These are phyloP conservation scores for Brachymystax lenok DNA, from an alignment of 2,797 vertebrate species.

Conservation along the genomic window DNA sequence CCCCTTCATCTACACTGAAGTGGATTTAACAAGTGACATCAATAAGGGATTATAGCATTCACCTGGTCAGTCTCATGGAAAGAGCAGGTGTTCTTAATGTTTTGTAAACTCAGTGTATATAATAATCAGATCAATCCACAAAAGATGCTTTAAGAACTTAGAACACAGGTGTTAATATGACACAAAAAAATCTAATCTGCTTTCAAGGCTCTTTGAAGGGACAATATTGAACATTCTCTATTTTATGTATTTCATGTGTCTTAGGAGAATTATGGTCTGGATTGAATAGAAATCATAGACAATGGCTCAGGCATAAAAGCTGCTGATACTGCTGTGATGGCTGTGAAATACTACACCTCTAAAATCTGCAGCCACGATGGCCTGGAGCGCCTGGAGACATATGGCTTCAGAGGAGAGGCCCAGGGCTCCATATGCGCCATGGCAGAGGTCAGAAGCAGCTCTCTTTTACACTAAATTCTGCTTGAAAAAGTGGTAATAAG, in stretches of 20 bases:
- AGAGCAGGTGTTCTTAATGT: too few relatives aligned
- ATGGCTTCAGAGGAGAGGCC: conserved; percentile 95
- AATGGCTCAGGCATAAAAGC: conserved; percentile 89
- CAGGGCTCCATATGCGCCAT: conserved; percentile 89
- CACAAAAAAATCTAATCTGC: neutral
- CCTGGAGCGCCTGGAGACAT: conserved; percentile 85
- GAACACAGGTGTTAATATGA: neutral
- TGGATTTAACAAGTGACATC: too few relatives aligned
- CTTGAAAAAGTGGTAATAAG: neutral
- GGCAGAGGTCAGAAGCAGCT: conserved; percentile 77
- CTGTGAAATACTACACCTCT: conserved; percentile 90
- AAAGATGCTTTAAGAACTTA: neutral
- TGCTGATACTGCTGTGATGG: conserved; percentile 87
- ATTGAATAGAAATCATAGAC: conserved; percentile 91
- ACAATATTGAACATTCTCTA: neutral
- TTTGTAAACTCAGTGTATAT: neutral
- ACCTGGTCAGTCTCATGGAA: too few relatives aligned
- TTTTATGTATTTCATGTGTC: conserved; percentile 26
- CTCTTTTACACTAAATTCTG: neutral
- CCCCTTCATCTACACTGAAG: too few relatives aligned
- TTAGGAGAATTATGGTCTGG: conserved; percentile 93
- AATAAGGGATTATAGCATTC: too few relatives aligned
- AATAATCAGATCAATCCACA: neutral
- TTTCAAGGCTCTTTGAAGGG: neutral
- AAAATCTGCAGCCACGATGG: conserved; percentile 92